A percentile compares a stretch with the other conserved stretches of the same genome.
phyloP scores from a whole-genome alignment of 2,113 vertebrate species.

The Syngnathus floridae region DNA sequence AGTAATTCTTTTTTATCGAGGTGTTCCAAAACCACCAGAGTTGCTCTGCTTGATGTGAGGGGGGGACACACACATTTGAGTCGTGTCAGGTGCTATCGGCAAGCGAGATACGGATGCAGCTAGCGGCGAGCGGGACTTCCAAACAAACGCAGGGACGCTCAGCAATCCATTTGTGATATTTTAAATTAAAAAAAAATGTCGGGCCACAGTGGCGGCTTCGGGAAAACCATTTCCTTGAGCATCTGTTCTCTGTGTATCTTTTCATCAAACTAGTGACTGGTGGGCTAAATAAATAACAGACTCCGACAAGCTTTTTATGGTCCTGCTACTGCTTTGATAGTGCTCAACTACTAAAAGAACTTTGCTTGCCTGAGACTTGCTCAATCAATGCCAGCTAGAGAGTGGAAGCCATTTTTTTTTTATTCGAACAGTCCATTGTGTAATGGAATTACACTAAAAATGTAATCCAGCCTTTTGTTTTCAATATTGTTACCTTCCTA shows the following conservation, averaged over 20 bases:
- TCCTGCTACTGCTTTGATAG: background rate
- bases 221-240: slow-evolving; percentile 1
- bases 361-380: background rate
- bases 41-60: slow-evolving; percentile 33
- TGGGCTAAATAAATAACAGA: background rate
- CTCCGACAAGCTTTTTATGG: background rate
- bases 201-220: background rate
- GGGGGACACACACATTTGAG: slow-evolving; percentile 44
- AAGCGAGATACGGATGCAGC: slow-evolving; percentile 62
- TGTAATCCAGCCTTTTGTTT: slow-evolving; percentile 5
- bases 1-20: slow-evolving; percentile 48
- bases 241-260: background rate
- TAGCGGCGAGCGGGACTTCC: slow-evolving; percentile 58
- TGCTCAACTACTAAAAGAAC: background rate
- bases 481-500: slow-evolving; percentile 39
- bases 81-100: slow-evolving; percentile 61
- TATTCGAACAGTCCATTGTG: background rate
- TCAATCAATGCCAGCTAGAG: background rate
- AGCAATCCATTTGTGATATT: background rate
- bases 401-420: too few relatives aligned
- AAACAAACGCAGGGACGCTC: slow-evolving; percentile 44
- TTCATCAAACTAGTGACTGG: slow-evolving; percentile 2
- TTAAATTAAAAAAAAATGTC: background rate
- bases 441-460: background rate
- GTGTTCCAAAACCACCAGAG: slow-evolving; percentile 47